phyloP scores from a whole-genome alignment of 2,113 vertebrate species.

The Rostratula benghalensis region DNA sequence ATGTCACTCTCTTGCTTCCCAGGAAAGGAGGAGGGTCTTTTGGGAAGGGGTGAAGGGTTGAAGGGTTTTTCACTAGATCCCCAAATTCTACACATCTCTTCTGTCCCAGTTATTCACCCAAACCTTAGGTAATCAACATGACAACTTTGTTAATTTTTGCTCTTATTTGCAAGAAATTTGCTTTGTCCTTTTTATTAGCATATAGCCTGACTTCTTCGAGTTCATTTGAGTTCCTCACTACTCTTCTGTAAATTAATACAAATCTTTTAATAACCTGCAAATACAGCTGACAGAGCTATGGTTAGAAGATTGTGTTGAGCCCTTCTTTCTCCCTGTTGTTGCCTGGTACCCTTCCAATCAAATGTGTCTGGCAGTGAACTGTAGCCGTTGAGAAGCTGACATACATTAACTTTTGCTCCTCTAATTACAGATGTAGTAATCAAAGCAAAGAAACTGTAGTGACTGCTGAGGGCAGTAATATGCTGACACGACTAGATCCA shows the following conservation, averaged over 20 bases:
- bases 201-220: neutral
- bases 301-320: neutral
- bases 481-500: neutral
- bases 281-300: neutral
- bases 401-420: neutral
- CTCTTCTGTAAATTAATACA: neutral
- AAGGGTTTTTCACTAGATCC: neutral
- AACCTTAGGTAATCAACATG: neutral
- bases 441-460: neutral
- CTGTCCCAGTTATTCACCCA: neutral
- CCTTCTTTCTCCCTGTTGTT: neutral
- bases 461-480: neutral
- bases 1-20: neutral
- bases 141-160: neutral
- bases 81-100: neutral
- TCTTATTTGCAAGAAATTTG: neutral
- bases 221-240: neutral
- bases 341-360: neutral
- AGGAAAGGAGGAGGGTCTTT: neutral
- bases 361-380: neutral
- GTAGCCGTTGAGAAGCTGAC: neutral
- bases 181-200: neutral
- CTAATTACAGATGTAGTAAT: neutral
- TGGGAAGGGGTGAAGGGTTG: neutral
- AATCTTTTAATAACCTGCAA: neutral